Percentiles rank a stretch among this genome's conserved stretches.
phyloP scores from a whole-genome alignment of 1,140 invertebrate genomes.

The Lasioglossum baleicum region DNA sequence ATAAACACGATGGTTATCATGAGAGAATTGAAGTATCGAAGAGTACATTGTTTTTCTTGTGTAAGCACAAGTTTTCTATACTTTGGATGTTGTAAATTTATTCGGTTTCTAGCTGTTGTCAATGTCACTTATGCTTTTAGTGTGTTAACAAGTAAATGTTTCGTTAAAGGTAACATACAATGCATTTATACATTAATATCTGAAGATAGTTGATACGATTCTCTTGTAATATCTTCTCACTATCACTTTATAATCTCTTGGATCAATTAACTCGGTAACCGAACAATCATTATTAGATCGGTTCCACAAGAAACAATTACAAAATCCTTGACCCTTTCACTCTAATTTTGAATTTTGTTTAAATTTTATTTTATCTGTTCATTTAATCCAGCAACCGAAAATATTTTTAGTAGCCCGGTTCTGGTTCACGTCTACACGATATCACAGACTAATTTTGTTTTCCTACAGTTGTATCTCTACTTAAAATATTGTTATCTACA shows the following conservation, averaged over 20 bases:
- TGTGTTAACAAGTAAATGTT: not conserved
- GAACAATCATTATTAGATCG: conserved; percentile 60
- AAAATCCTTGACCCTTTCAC: conserved; percentile 2
- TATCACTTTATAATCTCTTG: not conserved
- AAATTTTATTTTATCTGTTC: not conserved
- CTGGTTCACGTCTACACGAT: conserved; percentile 28
- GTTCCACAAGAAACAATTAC: conserved; percentile 44
- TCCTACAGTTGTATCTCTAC: conserved; percentile 5
- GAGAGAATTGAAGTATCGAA: not conserved
- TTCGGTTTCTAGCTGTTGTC: not conserved
- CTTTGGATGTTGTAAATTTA: too few species aligned
- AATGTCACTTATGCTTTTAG: conserved; percentile 11
- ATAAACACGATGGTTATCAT: not conserved
- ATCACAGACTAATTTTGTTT: not conserved
- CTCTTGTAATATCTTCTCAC: not conserved
- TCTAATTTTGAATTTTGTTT: conserved; percentile 7
- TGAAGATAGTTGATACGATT: not conserved
- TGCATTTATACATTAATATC: not conserved
- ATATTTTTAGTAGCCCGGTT: conserved; percentile 61
- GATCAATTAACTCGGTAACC: conserved; percentile 40
- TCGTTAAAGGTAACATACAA: not conserved
- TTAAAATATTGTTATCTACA: conserved; percentile 61
- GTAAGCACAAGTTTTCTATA: not conserved
- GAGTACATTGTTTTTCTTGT: not conserved
- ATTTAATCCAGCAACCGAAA: conserved; percentile 61